phyloP scores from a whole-genome alignment of 2,113 vertebrate genomes.

The Etia nguti region DNA sequence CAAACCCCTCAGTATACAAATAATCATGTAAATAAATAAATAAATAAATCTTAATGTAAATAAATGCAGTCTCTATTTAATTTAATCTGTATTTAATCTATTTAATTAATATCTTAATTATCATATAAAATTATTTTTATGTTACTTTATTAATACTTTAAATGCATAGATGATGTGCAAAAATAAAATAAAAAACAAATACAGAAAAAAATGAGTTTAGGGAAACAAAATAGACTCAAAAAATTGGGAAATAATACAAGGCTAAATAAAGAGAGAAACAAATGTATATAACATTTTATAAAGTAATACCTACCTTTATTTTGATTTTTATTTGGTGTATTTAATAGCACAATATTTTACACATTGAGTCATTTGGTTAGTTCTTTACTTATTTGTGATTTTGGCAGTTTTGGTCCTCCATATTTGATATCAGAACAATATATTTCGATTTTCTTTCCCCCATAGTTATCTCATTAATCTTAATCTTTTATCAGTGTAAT shows the following conservation, averaged over 20 bases:
- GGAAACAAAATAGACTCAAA: not conserved
- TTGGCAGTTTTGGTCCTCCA: not conserved
- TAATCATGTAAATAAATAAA: not conserved
- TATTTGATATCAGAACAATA: not conserved
- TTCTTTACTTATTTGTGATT: not conserved
- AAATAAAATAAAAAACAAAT: not conserved
- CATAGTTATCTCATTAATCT: conserved; percentile 1
- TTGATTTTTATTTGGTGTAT: not conserved
- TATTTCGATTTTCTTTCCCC: not conserved
- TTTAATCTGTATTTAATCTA: not conserved
- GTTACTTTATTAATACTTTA: not conserved
- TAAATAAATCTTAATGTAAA: not conserved
- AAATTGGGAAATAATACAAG: not conserved
- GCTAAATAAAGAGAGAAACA: not conserved
- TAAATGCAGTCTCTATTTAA: not conserved
- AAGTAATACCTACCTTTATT: not conserved
- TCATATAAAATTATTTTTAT: not conserved
- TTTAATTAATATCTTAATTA: not conserved
- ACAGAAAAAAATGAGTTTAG: not conserved
- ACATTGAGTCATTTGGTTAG: not conserved
- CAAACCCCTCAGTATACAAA: not conserved
- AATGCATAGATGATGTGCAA: not conserved
- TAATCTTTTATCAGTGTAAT: conserved; percentile 19
- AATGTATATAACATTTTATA: not conserved
- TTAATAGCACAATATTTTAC: not conserved